Conservation (phyloP, 2,113 vertebrate species). For the Daboia siamensis region DNA sequence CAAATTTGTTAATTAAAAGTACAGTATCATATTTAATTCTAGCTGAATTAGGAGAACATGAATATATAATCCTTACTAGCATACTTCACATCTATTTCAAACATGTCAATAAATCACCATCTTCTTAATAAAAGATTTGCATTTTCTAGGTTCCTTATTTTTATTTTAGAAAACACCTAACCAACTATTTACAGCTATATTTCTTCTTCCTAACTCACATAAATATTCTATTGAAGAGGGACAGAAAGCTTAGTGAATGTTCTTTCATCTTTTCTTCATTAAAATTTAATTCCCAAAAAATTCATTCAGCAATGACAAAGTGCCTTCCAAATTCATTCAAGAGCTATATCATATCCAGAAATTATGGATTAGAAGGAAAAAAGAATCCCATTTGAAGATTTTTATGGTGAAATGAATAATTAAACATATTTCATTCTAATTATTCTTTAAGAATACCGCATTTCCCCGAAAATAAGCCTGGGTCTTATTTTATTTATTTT, state of each 20-base stretch:
- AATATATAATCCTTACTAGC: neutral
- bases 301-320: neutral
- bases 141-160: neutral
- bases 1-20: neutral
- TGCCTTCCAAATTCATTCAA: neutral
- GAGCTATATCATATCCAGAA: neutral
- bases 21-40: neutral
- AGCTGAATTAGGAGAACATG: neutral
- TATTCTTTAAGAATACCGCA: neutral
- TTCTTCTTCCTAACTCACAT: neutral
- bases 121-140: neutral
- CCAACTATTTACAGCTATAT: neutral
- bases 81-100: neutral
- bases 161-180: neutral
- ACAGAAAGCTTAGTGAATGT: neutral
- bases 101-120: neutral
- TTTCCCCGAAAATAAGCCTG: too few relatives aligned
- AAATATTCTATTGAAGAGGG: neutral
- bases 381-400: neutral
- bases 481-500: too few relatives aligned
- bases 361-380: neutral
- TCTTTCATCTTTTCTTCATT: neutral
- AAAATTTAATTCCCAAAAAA: neutral
- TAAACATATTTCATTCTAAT: neutral
- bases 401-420: neutral